Conservation (phyloP, 2,113 vertebrate genomes). For the Poicephalus meyeri region DNA sequence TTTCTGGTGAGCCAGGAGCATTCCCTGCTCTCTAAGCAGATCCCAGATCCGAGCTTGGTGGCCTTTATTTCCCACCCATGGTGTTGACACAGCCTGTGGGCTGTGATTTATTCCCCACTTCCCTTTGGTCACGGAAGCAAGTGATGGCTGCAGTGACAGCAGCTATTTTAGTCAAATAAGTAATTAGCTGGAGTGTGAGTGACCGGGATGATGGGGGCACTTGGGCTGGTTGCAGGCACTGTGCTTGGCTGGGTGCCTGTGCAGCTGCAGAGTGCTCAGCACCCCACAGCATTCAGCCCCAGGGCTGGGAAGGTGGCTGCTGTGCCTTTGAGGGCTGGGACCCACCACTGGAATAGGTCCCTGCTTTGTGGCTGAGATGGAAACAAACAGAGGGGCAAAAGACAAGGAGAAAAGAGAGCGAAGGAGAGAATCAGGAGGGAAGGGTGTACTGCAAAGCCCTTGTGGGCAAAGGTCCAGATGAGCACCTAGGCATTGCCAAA, state of each 20-base stretch:
- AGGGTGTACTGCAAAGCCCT: neutral
- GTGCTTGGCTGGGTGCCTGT: neutral
- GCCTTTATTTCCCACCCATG: neutral
- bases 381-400: neutral
- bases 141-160: neutral
- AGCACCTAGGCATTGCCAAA: neutral
- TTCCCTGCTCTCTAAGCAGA: neutral
- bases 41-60: neutral
- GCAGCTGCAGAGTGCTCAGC: neutral
- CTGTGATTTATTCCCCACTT: conserved; percentile 1
- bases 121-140: neutral
- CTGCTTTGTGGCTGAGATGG: neutral
- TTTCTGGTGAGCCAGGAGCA: neutral
- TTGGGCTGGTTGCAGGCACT: neutral
- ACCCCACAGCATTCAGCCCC: neutral
- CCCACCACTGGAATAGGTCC: fast-evolving
- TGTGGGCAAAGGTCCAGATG: neutral
- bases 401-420: neutral
- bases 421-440: neutral
- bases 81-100: neutral
- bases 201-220: neutral
- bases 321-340: neutral
- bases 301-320: neutral
- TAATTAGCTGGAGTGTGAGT: conserved; percentile 16
- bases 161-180: conserved; percentile 35